These are phyloP conservation scores for Rhinichthys osculus DNA, from an alignment of 2,797 vertebrate species.

Conservation along the genomic window DNA sequence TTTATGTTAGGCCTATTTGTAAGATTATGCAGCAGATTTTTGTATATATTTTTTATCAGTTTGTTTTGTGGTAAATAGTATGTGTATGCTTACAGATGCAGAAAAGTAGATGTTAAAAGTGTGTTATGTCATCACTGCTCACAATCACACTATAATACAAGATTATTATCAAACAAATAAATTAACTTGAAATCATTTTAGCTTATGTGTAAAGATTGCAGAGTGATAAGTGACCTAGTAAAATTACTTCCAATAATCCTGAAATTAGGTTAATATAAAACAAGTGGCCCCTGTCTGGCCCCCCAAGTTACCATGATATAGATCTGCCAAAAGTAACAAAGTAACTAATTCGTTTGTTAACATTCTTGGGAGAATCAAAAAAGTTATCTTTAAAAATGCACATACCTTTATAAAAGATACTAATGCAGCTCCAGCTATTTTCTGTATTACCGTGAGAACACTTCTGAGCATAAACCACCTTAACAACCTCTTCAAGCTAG, in stretches of 20 bases:
- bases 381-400: background rate
- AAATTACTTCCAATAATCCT: background rate
- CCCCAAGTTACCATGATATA: background rate
- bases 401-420: slow-evolving; percentile 2
- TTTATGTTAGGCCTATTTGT: background rate
- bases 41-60: background rate
- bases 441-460: background rate
- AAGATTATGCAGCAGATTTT: background rate
- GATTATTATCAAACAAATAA: background rate
- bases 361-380: background rate
- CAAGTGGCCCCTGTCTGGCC: background rate
- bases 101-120: background rate
- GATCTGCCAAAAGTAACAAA: background rate
- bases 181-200: background rate
- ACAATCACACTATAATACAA: background rate
- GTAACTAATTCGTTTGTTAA: background rate
- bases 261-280: background rate
- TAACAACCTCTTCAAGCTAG: background rate
- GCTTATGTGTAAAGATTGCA: background rate
- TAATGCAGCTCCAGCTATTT: background rate
- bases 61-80: background rate
- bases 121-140: background rate
- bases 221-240: background rate
- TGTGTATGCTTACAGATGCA: background rate
- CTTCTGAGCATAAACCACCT: background rate